Conservation (phyloP, 2,797 vertebrate species). For the Chiloscyllium punctatum region DNA sequence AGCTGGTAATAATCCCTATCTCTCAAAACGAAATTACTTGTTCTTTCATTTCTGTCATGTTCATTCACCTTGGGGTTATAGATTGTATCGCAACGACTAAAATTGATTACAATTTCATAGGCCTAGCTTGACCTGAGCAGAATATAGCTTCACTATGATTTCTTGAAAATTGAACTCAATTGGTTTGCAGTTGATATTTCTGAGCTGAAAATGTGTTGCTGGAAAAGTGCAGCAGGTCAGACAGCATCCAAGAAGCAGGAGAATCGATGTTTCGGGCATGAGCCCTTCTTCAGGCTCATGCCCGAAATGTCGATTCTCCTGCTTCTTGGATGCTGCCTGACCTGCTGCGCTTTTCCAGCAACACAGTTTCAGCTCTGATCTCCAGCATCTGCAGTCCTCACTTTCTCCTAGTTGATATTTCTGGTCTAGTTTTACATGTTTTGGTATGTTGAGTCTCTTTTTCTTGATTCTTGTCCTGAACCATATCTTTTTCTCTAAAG, state of each 20-base stretch:
- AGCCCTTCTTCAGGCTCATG: too few relatives aligned
- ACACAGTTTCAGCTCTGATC: too few relatives aligned
- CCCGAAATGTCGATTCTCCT: too few relatives aligned
- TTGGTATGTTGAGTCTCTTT: neutral
- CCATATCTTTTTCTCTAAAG: neutral
- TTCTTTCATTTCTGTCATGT: neutral
- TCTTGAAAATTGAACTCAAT: neutral
- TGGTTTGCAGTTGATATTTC: neutral
- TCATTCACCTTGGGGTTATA: neutral
- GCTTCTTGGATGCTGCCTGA: too few relatives aligned
- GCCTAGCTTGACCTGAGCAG: neutral
- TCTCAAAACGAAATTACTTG: neutral
- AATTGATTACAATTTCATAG: neutral
- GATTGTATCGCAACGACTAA: neutral
- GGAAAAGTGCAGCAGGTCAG: too few relatives aligned
- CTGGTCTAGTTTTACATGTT: neutral
- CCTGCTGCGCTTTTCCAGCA: too few relatives aligned
- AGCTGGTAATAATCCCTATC: neutral
- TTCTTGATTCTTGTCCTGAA: neutral
- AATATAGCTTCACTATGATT: neutral
- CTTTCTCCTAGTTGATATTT: neutral
- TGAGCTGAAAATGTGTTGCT: too few relatives aligned
- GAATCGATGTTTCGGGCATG: too few relatives aligned
- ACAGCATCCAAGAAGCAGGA: too few relatives aligned
- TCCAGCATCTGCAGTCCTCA: too few relatives aligned